Conservation (phyloP, 2,888 invertebrate genomes). For the Conops quadrifasciatus region DNA sequence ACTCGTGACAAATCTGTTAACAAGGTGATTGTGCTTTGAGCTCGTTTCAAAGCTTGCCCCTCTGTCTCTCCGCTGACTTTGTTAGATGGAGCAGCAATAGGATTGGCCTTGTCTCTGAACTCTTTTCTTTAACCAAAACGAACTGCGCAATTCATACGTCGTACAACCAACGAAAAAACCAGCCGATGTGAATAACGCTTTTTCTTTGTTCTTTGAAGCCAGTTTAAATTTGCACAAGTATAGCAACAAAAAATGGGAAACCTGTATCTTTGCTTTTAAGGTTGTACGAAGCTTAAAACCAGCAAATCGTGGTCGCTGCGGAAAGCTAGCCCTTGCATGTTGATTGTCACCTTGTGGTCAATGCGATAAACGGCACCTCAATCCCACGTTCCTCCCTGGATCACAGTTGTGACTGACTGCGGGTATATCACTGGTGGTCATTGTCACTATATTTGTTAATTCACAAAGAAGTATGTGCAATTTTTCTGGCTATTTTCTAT, state of each 20-base stretch:
- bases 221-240: slow-evolving; percentile 19
- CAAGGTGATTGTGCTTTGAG: slow-evolving; percentile 24
- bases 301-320: no score
- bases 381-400: no score
- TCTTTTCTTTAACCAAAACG: slow-evolving; percentile 3
- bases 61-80: not conserved
- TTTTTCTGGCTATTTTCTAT: no score
- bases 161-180: no score
- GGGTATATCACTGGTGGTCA: no score
- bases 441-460: no score
- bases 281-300: not conserved
- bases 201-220: slow-evolving; percentile 13
- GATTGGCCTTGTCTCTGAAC: slow-evolving; percentile 12
- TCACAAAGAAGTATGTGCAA: no score
- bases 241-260: slow-evolving; percentile 16
- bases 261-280: slow-evolving; percentile 17
- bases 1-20: not conserved
- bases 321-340: no score
- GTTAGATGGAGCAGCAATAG: not conserved
- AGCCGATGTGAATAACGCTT: slow-evolving; percentile 18
- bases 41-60: not conserved
- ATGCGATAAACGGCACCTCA: no score
- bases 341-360: no score
- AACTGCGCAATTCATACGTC: slow-evolving; percentile 32
- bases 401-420: not conserved